A percentile compares a stretch with the other conserved stretches of the same genome.
These are phyloP conservation scores for Ceramica pisi DNA, from an alignment of 2,888 invertebrate species.

Conservation along the genomic window DNA sequence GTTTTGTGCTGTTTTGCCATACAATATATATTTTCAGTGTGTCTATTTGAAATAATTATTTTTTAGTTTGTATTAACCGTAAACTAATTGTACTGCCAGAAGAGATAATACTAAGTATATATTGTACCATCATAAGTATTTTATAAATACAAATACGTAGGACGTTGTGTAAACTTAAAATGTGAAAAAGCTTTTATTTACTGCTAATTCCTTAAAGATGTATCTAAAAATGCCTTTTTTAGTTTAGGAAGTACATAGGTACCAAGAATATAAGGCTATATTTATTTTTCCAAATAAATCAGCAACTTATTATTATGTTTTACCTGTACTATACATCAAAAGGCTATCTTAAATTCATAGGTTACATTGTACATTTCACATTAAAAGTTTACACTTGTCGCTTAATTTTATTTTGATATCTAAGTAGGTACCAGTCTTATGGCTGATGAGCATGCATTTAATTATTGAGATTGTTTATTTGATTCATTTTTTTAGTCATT, in stretches of 20 bases:
- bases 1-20: conserved; percentile 65
- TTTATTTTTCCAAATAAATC: background rate
- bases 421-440: conserved; percentile 34
- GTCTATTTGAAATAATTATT: conserved; percentile 49
- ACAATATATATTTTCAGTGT: conserved; percentile 59
- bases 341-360: background rate
- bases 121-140: conserved; percentile 51
- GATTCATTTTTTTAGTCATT: conserved; percentile 53
- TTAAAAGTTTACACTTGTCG: conserved; percentile 50
- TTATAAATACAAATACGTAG: conserved; percentile 38
- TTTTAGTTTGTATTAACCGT: conserved; percentile 48
- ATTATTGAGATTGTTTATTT: conserved; percentile 50
- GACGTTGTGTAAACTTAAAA: conserved; percentile 46
- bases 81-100: conserved; percentile 51
- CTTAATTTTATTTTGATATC: conserved; percentile 33
- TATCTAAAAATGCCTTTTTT: conserved; percentile 7
- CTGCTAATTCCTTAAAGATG: background rate
- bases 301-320: background rate
- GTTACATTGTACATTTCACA: conserved; percentile 1
- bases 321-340: background rate
- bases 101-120: conserved; percentile 39
- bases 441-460: conserved; percentile 60
- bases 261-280: background rate
- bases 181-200: conserved; percentile 9
- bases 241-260: background rate